Evolutionary conservation across 2,113 vertebrate species (phyloP).

Genomic region (Pan troglodytes): NHGRI_mPanTro3-v2.1_pri NC_072403.2:121088001-121088500

Average conservation of each 20-base stretch:
- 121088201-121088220: neutral
- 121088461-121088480: neutral
- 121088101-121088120: neutral
- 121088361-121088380: neutral
- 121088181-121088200: neutral
- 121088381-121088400: neutral
- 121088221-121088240: neutral
- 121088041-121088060: neutral
- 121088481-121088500: neutral
- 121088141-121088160: neutral
- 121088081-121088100: neutral
- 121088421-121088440: neutral
- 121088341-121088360: neutral
- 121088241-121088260: neutral
- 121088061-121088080: neutral
- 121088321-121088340: neutral
- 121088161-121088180: neutral
- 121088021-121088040: neutral
- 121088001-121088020: neutral
- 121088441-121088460: neutral
- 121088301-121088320: neutral
- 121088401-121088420: neutral
- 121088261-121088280: neutral
- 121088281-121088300: neutral
- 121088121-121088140: neutral